These are phyloP conservation scores for Thymelicus acteon DNA, from an alignment of 2,888 invertebrate genomes.

Conservation along the genomic window DNA sequence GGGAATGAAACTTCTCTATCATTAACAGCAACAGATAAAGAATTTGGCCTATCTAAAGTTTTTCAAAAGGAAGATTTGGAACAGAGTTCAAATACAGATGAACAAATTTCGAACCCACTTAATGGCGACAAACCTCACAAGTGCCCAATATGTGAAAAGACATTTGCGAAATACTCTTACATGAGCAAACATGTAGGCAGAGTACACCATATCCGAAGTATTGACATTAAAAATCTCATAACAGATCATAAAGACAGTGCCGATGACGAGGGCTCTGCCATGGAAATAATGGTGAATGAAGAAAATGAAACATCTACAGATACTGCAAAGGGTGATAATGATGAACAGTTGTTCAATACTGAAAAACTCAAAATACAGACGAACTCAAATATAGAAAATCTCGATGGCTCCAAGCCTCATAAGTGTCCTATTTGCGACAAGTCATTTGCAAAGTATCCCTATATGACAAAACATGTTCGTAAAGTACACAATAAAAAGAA, in stretches of 20 bases:
- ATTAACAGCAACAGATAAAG: background rate
- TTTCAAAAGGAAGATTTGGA: background rate
- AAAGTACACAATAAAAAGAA: background rate
- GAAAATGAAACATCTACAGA: conserved; percentile 1
- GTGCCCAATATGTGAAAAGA: conserved; percentile 5
- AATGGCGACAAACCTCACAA: background rate
- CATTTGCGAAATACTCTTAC: conserved; percentile 3
- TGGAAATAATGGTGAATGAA: conserved; percentile 3
- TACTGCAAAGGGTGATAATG: background rate
- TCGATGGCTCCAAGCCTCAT: background rate
- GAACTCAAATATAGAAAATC: background rate
- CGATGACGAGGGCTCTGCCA: background rate
- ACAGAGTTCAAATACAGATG: conserved; percentile 1
- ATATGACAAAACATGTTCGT: conserved; percentile 9
- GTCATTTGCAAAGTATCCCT: conserved; percentile 11
- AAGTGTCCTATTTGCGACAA: conserved; percentile 10
- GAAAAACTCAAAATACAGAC: background rate
- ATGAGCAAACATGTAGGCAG: conserved; percentile 5
- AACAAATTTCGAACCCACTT: conserved; percentile 6
- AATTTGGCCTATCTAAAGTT: background rate
- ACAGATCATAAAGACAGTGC: background rate
- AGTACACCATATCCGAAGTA: conserved; percentile 3
- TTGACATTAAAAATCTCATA: conserved; percentile 12
- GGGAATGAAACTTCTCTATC: background rate
- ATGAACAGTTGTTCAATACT: background rate